Evolutionary conservation across 2,113 vertebrate genomes (phyloP), one percentile per base, ranked within the genome.

Genomic region (Dendrocopos noguchii): DNA sequence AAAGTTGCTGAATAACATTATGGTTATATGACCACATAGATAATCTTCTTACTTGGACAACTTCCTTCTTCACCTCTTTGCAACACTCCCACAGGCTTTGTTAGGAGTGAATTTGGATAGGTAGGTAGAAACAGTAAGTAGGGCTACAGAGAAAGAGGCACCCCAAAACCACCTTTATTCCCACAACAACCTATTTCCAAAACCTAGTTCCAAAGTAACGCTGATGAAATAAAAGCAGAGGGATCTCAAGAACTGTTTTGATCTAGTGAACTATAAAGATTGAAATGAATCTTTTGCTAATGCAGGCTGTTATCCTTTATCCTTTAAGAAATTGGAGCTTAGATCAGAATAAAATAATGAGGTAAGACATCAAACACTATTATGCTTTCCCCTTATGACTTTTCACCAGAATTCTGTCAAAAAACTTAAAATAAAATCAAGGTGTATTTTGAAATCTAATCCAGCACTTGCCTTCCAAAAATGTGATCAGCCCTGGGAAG

Each of bases 11-110:
- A 47, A 28, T 22, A 72, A 27, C 12, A 31, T 20, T 79, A 7
- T 11, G 10, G 24, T 31, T 70, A 16, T 3, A 9, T 0, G 4
- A 52, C 15, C 9, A 20, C 12, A 33, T 0, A 74, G 21, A 34
- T 25, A 39, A 60, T 34, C 24, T 60, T 47, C 18, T 46, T 56
- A 46, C 34, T 31, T 16, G 5, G 7, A 65, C 8, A 78, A 34
- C 17, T 67, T 39, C 8, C 7, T 63, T 77, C 33, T 86, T 31
- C 19, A 20, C 6, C 65, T 57, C 46, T 83, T 73, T 16, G n/a
- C 18, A 68, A 10, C 25, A 42, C 24, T 65, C 31, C 33, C 67
- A 56, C 15, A 53, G 24, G 34, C n/a, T 80, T 55, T 85, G 22
- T 42, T 39, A 50, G 9, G 9, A 83, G 7, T 16, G 10, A 70